A percentile compares a stretch with the other conserved stretches of the same genome.
These are phyloP conservation scores for Callopanchax toddi DNA, from an alignment of 2,113 vertebrate genomes.

Conservation along the genomic window DNA sequence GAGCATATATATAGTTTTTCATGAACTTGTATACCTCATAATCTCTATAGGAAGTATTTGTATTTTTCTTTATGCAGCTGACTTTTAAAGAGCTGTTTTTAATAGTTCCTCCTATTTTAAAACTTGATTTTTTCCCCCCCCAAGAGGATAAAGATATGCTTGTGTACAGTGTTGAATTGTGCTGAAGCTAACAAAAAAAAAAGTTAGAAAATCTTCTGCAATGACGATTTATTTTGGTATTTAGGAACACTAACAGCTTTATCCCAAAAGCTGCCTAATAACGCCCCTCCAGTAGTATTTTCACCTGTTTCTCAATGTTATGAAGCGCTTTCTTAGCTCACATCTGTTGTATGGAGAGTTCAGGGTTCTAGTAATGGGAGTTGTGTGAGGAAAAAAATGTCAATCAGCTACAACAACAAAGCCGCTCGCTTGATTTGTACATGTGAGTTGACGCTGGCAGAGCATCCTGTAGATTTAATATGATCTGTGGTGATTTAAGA, in stretches of 20 bases:
- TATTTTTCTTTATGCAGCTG: conserved; percentile 17
- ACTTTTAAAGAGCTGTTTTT: too few species aligned
- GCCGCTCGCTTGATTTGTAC: neutral
- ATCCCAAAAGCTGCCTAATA: conserved; percentile 24
- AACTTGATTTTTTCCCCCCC: too few species aligned
- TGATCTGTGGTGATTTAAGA: neutral
- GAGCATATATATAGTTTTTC: conserved; percentile 14
- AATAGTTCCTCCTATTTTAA: too few species aligned
- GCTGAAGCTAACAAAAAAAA: conserved; percentile 39
- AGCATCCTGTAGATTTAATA: neutral
- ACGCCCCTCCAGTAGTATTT: conserved; percentile 9
- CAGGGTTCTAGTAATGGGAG: conserved; percentile 53
- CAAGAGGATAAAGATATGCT: conserved; percentile 18
- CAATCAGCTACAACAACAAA: conserved; percentile 2
- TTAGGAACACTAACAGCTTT: conserved; percentile 53
- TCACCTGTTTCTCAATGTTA: conserved; percentile 28
- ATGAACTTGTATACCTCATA: conserved; percentile 69
- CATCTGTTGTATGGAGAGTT: conserved; percentile 53
- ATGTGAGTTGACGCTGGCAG: neutral
- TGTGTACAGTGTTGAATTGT: conserved; percentile 48
- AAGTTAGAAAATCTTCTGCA: conserved; percentile 34
- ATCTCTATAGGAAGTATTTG: conserved; percentile 49
- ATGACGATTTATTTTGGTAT: conserved; percentile 36
- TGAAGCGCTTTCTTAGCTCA: conserved; percentile 45
- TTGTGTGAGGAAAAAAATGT: conserved; percentile 15